Percentiles rank a stretch among this genome's conserved stretches.
These are phyloP conservation scores for Chymomyza procnemis DNA, from an alignment of 2,888 invertebrate genomes.

Conservation along the genomic window DNA sequence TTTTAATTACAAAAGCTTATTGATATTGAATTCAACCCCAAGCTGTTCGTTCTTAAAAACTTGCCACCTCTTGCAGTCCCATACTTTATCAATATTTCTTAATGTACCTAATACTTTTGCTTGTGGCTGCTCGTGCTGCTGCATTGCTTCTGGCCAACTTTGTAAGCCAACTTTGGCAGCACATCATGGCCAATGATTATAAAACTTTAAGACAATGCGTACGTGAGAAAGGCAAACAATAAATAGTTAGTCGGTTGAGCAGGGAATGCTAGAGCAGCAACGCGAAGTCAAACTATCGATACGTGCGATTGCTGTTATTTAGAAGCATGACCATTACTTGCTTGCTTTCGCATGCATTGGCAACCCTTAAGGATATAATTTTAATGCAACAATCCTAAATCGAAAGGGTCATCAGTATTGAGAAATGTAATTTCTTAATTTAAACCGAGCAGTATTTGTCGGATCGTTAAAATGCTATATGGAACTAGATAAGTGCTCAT, in stretches of 20 bases:
- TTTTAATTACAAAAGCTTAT: neutral
- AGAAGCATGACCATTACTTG: neutral
- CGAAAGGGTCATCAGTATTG: no score
- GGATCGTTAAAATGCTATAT: no score
- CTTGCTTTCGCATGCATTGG: neutral
- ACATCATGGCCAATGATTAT: conserved; percentile 50
- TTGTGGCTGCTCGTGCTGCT: conserved; percentile 7
- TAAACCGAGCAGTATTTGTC: no score
- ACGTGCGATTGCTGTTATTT: neutral
- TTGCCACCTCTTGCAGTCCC: neutral
- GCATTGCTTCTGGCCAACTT: conserved; percentile 38
- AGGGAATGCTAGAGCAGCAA: neutral
- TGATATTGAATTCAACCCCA: neutral
- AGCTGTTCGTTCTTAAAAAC: neutral
- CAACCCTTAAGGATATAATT: no score
- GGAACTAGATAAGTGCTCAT: no score
- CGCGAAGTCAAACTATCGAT: neutral
- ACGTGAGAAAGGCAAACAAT: conserved; percentile 38
- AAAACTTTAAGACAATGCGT: conserved; percentile 48
- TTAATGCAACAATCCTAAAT: no score
- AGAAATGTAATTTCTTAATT: no score
- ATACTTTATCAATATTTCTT: conserved; percentile 5
- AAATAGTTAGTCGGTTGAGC: neutral
- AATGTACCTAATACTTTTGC: neutral
- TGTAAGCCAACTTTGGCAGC: conserved; percentile 40